Conservation (phyloP, 2,113 vertebrate species). For the Trogon melanurus region DNA sequence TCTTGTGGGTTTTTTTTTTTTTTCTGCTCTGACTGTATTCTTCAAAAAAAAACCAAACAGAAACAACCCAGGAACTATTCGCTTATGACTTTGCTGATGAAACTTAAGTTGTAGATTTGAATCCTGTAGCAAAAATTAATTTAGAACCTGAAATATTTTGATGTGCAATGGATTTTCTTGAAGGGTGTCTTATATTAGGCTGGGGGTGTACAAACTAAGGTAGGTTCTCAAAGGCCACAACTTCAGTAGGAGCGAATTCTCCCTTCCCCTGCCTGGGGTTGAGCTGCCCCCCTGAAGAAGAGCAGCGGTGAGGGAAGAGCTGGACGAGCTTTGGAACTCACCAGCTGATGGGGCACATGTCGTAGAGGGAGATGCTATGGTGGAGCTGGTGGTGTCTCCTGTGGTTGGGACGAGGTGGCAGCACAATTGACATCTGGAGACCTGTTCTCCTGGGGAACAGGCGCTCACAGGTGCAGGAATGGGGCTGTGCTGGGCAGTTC, state of each 20-base stretch:
- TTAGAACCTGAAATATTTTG: background rate
- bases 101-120: background rate
- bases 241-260: background rate
- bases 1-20: accelerated
- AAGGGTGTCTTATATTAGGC: background rate
- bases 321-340: background rate
- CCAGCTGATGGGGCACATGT: accelerated
- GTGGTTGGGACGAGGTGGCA: background rate
- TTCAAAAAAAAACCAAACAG: background rate
- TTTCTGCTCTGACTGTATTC: background rate
- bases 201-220: background rate
- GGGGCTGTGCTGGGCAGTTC: background rate
- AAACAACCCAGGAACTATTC: too few relatives aligned
- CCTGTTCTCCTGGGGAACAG: background rate
- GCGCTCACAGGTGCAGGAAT: accelerated
- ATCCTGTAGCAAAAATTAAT: background rate
- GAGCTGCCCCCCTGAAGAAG: background rate
- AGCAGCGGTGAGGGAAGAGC: accelerated
- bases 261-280: accelerated
- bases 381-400: background rate
- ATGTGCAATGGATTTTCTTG: background rate
- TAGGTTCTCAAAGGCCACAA: background rate
- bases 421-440: accelerated
- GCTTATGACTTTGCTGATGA: background rate
- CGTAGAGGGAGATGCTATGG: accelerated